Evolutionary conservation across 2,113 vertebrate species (phyloP).

Genomic region (Myanophis thanlyinensis): DNA sequence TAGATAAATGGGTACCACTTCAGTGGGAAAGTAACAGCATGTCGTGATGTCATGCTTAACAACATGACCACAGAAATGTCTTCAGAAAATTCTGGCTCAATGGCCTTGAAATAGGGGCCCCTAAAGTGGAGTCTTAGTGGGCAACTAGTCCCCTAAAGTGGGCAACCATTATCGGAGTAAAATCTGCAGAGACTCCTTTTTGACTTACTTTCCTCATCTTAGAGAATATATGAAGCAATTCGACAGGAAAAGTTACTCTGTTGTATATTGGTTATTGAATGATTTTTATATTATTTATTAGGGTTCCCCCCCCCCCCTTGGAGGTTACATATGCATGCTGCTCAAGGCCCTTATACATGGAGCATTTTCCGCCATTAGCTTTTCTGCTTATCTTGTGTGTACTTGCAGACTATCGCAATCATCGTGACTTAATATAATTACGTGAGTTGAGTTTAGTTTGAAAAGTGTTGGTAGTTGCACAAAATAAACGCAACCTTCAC

Average conservation of each 20-base stretch:
- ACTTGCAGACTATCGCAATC: background rate
- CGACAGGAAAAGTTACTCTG: conserved; percentile 39
- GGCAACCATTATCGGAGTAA: background rate
- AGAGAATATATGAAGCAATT: conserved; percentile 4
- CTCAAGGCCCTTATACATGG: conserved; percentile 81
- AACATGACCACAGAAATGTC: background rate
- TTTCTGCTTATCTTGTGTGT: conserved; percentile 14
- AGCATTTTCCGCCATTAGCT: conserved; percentile 52
- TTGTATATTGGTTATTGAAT: conserved; percentile 40
- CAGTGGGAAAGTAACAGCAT: background rate
- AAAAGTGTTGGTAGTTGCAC: background rate
- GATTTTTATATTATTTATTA: conserved; percentile 39
- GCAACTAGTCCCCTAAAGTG: too few species aligned
- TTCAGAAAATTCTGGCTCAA: background rate
- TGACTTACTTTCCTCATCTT: background rate
- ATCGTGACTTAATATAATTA: conserved; percentile 20
- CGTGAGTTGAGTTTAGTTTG: conserved; percentile 5
- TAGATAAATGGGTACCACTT: background rate
- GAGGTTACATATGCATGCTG: conserved; percentile 64
- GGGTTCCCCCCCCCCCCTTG: conserved; percentile 40
- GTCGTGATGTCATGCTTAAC: background rate
- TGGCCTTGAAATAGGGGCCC: too few species aligned
- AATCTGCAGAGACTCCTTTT: background rate
- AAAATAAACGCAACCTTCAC: background rate
- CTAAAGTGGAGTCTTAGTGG: too few species aligned